phyloP scores from a whole-genome alignment of 2,113 vertebrate genomes.

The Setophaga coronata region DNA sequence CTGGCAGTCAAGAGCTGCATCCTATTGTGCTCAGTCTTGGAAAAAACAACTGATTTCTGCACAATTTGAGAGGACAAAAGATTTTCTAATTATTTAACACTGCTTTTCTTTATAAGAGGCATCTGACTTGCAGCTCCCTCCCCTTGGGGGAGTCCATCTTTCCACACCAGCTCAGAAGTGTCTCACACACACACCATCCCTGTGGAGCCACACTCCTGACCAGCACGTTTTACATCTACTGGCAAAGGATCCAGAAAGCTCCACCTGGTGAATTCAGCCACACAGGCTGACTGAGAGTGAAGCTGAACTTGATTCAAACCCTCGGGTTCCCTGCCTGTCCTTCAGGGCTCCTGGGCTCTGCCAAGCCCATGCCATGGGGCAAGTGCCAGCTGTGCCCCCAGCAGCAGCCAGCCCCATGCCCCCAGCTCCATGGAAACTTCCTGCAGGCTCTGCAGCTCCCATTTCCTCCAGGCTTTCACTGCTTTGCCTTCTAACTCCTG shows the following conservation, averaged over 20 bases:
- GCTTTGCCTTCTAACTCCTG: not conserved
- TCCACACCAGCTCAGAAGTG: fast-evolving
- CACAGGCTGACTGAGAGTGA: not conserved
- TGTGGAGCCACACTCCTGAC: fast-evolving
- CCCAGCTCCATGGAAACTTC: not conserved
- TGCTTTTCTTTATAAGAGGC: not conserved
- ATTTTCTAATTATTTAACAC: not conserved
- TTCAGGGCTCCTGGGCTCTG: not conserved
- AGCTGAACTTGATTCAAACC: not conserved
- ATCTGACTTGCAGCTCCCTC: not conserved
- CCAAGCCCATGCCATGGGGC: not conserved
- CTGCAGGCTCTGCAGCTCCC: not conserved
- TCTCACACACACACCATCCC: not conserved
- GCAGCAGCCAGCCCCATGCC: fast-evolving
- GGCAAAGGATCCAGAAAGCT: not conserved
- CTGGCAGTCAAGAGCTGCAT: not conserved
- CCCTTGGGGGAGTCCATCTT: not conserved
- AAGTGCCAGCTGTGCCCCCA: not conserved
- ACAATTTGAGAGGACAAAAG: not conserved
- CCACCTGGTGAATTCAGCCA: not conserved
- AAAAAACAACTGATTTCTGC: not conserved
- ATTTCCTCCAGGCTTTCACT: not conserved
- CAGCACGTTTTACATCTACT: not conserved
- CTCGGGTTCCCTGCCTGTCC: fast-evolving
- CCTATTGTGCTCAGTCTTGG: not conserved